Evolutionary conservation across 2,888 invertebrate species (phyloP).

Genomic region (Strigamia maritima): DNA sequence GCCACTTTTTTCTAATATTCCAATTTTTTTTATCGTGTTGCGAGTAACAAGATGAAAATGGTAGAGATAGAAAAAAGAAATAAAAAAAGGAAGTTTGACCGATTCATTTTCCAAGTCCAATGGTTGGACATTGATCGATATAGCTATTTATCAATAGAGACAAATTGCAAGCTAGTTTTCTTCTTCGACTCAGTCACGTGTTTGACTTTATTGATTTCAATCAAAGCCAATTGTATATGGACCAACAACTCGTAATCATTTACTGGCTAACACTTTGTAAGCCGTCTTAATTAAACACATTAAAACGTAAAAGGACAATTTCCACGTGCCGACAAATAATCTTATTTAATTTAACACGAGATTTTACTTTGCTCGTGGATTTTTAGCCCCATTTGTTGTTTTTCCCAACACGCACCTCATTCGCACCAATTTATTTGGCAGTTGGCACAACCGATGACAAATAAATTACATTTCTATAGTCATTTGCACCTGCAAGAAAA

Average conservation of each 20-base stretch:
- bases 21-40: background rate
- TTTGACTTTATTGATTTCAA: constrained; percentile 22
- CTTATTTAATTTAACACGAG: too few species aligned
- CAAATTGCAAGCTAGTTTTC: background rate
- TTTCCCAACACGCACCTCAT: too few species aligned
- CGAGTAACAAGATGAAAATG: background rate
- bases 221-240: background rate
- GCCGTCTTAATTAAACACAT: too few species aligned
- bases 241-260: background rate
- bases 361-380: too few species aligned
- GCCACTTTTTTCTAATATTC: background rate
- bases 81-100: background rate
- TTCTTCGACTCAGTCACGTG: background rate
- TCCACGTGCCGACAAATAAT: too few species aligned
- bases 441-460: too few species aligned
- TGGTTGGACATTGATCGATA: constrained; percentile 15
- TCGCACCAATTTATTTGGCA: too few species aligned
- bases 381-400: too few species aligned
- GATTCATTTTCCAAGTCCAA: background rate
- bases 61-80: background rate
- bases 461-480: background rate
- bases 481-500: background rate
- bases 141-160: constrained; percentile 13
- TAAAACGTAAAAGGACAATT: too few species aligned
- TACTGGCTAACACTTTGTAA: background rate